Conservation (phyloP, 1,140 invertebrate species). For the Solenopsis invicta region DNA sequence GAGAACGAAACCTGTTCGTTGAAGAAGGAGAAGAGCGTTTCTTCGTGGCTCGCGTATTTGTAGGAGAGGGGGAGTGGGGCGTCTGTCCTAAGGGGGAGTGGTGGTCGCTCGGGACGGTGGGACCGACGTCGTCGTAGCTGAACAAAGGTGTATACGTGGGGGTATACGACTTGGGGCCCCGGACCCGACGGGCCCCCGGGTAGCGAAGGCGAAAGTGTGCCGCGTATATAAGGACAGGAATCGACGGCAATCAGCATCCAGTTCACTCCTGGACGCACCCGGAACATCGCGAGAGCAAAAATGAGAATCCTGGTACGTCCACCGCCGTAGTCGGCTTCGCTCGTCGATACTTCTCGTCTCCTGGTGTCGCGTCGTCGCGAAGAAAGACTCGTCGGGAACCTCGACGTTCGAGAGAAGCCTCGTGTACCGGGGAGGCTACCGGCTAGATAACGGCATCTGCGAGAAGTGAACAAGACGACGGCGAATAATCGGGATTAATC, state of each 20-base stretch:
- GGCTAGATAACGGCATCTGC: constrained; percentile 6
- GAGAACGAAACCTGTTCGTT: constrained; percentile 62
- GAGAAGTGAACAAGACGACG: constrained; percentile 36
- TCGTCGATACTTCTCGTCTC: neutral
- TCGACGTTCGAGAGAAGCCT: constrained; percentile 13
- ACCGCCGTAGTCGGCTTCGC: neutral
- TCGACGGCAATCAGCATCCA: constrained; percentile 90
- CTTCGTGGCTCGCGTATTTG: constrained; percentile 4
- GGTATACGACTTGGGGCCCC: constrained; percentile 74
- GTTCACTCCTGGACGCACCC: constrained; percentile 91
- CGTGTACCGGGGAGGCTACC: constrained; percentile 3
- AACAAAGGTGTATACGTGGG: constrained; percentile 84
- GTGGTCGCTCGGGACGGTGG: constrained; percentile 75
- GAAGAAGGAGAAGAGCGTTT: constrained; percentile 61
- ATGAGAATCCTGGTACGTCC: constrained; percentile 86
- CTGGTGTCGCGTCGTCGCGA: neutral
- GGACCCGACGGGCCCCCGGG: constrained; percentile 75
- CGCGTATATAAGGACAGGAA: constrained; percentile 88
- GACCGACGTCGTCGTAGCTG: constrained; percentile 75
- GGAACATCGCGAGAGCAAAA: constrained; percentile 85
- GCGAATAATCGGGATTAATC: constrained; percentile 31
- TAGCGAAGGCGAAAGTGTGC: constrained; percentile 87
- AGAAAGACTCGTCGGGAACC: neutral
- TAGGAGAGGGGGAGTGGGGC: constrained; percentile 77
- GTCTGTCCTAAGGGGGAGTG: constrained; percentile 84